Conservation (phyloP, 2,888 invertebrate genomes). For the Agrochola macilenta region DNA sequence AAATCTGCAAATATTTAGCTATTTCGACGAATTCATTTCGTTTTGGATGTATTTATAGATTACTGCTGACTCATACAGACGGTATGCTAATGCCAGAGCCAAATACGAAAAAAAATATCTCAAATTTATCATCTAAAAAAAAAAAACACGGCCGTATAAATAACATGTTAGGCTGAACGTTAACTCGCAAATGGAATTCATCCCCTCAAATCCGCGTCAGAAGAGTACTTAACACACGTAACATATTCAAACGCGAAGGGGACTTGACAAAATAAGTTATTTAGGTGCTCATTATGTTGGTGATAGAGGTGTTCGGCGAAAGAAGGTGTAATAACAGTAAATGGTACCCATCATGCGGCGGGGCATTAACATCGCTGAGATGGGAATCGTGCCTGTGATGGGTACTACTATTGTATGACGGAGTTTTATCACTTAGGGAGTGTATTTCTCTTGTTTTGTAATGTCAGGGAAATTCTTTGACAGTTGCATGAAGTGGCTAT, state of each 20-base stretch:
- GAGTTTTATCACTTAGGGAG: slow-evolving; percentile 31
- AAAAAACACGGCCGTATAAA: slow-evolving; percentile 54
- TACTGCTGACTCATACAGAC: background rate
- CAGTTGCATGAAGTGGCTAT: background rate
- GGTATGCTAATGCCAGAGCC: background rate
- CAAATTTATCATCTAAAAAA: slow-evolving; percentile 43
- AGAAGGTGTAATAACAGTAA: slow-evolving; percentile 83
- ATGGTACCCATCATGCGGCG: slow-evolving; percentile 80
- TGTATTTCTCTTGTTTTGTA: background rate
- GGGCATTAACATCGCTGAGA: slow-evolving; percentile 81
- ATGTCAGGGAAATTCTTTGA: background rate
- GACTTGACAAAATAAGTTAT: slow-evolving; percentile 82
- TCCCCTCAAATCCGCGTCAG: slow-evolving; percentile 64
- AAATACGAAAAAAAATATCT: slow-evolving; percentile 35
- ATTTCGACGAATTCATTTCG: background rate
- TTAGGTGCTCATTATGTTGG: slow-evolving; percentile 81
- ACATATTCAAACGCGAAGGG: slow-evolving; percentile 71
- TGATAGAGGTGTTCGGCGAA: slow-evolving; percentile 81
- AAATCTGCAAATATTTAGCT: slow-evolving; percentile 12
- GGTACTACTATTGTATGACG: slow-evolving; percentile 68
- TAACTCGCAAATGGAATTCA: slow-evolving; percentile 66
- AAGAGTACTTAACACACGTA: slow-evolving; percentile 67
- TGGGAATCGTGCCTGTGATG: slow-evolving; percentile 70
- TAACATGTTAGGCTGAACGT: slow-evolving; percentile 59
- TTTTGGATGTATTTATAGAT: background rate